Conservation (phyloP, 1,140 invertebrate species). For the Nasonia giraulti region DNA sequence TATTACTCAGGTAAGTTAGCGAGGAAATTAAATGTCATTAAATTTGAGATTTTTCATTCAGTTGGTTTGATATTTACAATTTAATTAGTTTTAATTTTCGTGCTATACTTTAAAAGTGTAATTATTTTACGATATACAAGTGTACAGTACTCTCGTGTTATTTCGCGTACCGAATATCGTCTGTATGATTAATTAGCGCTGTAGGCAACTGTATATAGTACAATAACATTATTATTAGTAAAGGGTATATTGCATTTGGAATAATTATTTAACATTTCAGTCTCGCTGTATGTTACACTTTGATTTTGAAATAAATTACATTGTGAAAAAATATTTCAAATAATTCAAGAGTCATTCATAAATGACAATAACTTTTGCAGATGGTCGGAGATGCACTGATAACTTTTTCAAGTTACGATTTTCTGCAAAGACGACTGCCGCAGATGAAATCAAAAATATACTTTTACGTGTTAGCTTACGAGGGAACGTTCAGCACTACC, state of each 20-base stretch:
- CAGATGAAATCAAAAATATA: constrained; percentile 61
- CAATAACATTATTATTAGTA: no score
- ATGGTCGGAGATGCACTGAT: constrained; percentile 53
- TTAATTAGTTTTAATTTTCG: no score
- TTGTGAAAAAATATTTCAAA: no score
- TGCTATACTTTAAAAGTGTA: no score
- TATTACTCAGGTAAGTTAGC: constrained; percentile 51
- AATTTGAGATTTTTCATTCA: no score
- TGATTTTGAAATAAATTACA: no score
- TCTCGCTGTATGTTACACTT: constrained; percentile 40
- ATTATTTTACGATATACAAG: no score
- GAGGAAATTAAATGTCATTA: no score
- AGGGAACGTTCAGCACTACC: constrained; percentile 61
- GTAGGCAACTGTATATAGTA: background rate
- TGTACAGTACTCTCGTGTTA: no score
- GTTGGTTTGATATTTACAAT: no score
- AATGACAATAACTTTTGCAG: constrained; percentile 50
- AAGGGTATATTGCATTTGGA: no score
- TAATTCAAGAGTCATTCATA: no score
- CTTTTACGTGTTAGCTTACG: constrained; percentile 63
- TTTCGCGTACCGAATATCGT: background rate
- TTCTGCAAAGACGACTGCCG: constrained; percentile 51
- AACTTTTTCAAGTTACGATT: constrained; percentile 56
- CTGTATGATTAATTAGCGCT: background rate
- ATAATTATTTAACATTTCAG: background rate